A percentile compares a stretch with the other conserved stretches of the same genome.
Conservation (phyloP, 2,797 vertebrate species). For the Arctocebus calabarensis region DNA sequence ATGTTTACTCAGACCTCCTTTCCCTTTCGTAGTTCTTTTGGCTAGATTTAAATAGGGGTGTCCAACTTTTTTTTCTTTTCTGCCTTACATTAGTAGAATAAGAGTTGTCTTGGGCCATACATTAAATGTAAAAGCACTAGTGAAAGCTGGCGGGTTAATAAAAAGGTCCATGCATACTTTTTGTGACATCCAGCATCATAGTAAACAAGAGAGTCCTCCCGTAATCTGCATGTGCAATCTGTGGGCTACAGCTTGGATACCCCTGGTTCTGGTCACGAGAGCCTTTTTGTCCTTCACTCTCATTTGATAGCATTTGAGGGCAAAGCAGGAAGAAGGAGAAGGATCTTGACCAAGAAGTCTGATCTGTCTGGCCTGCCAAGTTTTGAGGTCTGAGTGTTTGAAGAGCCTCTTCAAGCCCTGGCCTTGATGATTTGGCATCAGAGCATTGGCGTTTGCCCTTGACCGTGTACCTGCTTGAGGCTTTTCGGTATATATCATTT, state of each 20-base stretch:
- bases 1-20: not conserved
- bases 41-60: too few species aligned
- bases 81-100: too few species aligned
- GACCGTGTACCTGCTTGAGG: not conserved
- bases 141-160: too few species aligned
- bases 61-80: too few species aligned
- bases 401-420: not conserved
- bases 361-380: not conserved
- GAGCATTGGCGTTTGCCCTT: not conserved
- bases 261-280: too few species aligned
- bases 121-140: too few species aligned
- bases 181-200: too few species aligned
- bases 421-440: not conserved
- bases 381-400: not conserved
- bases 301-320: not conserved
- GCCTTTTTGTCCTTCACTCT: not conserved
- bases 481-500: not conserved
- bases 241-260: too few species aligned
- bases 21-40: not conserved
- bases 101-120: too few species aligned
- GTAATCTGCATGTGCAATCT: too few species aligned
- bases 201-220: too few species aligned
- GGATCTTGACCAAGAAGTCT: not conserved
- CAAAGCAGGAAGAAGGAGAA: not conserved
- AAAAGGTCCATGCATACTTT: too few species aligned